A percentile compares a stretch with the other conserved stretches of the same genome.
Conservation (phyloP, 2,797 vertebrate genomes). For the Pangasius macronema region DNA sequence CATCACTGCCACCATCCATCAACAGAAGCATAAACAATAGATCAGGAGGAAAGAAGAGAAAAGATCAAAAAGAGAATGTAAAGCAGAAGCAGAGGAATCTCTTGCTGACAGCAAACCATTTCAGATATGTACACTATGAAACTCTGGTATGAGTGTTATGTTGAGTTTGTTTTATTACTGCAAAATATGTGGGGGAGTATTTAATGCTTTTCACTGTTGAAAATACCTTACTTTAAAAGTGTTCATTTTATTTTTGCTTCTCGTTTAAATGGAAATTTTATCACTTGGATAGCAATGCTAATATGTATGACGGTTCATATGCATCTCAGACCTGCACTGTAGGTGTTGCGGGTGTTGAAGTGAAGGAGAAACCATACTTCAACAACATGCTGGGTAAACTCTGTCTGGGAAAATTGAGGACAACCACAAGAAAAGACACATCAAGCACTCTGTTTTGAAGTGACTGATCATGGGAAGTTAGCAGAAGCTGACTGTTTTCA, state of each 20-base stretch:
- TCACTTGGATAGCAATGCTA: neutral
- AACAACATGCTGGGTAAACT: neutral
- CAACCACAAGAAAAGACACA: neutral
- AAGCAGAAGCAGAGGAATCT: slow-evolving; percentile 5
- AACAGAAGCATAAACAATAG: neutral
- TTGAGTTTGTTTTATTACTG: slow-evolving; percentile 35
- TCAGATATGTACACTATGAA: slow-evolving; percentile 53
- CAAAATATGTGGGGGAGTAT: neutral
- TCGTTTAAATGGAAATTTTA: neutral
- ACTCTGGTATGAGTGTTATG: slow-evolving; percentile 41
- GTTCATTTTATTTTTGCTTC: neutral
- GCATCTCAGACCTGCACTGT: neutral
- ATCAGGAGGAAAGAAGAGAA: neutral
- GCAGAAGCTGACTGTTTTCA: neutral
- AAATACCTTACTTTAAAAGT: neutral
- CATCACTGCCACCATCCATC: neutral
- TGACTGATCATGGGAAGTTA: neutral
- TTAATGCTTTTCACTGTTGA: neutral
- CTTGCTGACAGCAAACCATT: slow-evolving; percentile 40
- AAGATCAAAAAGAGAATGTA: neutral
- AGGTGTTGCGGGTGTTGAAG: neutral
- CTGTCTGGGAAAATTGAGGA: neutral
- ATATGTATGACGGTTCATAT: neutral
- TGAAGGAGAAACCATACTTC: neutral
- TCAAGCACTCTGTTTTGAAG: neutral